These are phyloP conservation scores for Lanistes nyassanus DNA, from an alignment of 1,140 invertebrate species.

Conservation along the genomic window DNA sequence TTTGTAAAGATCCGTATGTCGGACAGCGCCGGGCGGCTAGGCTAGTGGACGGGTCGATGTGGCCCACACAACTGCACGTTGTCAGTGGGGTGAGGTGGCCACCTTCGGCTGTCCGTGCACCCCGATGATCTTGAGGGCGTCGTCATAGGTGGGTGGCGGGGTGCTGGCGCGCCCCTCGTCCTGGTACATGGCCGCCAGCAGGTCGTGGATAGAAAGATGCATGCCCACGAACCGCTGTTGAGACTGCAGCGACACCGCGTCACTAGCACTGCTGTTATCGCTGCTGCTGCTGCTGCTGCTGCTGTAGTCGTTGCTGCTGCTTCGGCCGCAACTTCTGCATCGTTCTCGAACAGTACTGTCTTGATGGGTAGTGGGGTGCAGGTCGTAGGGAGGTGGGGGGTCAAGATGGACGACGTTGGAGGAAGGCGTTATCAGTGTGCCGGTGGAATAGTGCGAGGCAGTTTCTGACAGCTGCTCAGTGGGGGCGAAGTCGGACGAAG, in stretches of 20 bases:
- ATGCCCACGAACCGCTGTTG: slow-evolving; percentile 18
- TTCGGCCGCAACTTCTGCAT: not conserved
- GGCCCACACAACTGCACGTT: too few relatives aligned
- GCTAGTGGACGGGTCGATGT: too few relatives aligned
- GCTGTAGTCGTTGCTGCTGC: not conserved
- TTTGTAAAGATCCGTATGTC: too few relatives aligned
- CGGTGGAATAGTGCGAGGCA: not conserved
- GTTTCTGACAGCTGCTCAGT: too few relatives aligned
- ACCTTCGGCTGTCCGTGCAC: not conserved
- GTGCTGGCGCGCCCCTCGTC: slow-evolving; percentile 1
- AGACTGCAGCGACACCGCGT: not conserved
- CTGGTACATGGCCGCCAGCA: slow-evolving; percentile 15
- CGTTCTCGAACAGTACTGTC: not conserved
- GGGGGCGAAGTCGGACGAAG: slow-evolving; percentile 2
- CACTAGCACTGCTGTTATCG: not conserved
- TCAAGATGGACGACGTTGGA: slow-evolving; percentile 9
- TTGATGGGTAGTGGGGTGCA: not conserved
- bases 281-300: not conserved
- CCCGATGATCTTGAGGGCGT: slow-evolving; percentile 20
- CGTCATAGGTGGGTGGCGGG: slow-evolving; percentile 20
- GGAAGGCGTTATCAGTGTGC: not conserved
- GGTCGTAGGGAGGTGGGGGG: slow-evolving; percentile 17
- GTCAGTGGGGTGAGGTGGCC: too few relatives aligned
- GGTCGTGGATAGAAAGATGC: slow-evolving; percentile 23
- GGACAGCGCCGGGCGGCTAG: too few relatives aligned